These are phyloP conservation scores for Synergus umbraculus DNA, from an alignment of 2,888 invertebrate species.

Conservation along the genomic window DNA sequence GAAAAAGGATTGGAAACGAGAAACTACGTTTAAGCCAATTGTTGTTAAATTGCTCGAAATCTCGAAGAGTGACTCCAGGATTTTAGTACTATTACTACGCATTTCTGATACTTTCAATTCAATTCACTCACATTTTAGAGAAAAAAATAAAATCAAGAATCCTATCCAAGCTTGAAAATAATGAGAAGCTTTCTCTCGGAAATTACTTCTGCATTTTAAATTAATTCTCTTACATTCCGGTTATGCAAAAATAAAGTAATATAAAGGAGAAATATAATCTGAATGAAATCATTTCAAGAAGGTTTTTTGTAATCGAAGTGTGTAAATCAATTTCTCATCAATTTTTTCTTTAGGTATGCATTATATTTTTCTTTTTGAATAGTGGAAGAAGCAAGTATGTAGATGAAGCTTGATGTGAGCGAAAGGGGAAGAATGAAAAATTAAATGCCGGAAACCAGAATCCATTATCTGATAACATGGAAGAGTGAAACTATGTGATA, in stretches of 20 bases:
- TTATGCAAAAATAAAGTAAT: too few relatives aligned
- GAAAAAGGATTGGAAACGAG: constrained; percentile 9
- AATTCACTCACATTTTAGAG: neutral
- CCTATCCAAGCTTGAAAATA: neutral
- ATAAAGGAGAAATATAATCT: too few relatives aligned
- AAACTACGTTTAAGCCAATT: constrained; percentile 30
- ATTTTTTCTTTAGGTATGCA: too few relatives aligned
- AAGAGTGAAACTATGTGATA: neutral
- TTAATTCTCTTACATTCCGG: too few relatives aligned
- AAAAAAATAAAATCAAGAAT: neutral
- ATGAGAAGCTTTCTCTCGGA: too few relatives aligned
- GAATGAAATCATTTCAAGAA: too few relatives aligned
- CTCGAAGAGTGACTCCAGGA: neutral
- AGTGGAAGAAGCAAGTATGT: neutral
- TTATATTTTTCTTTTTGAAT: neutral
- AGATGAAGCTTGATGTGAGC: neutral
- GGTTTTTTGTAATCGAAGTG: too few relatives aligned
- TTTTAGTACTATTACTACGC: neutral
- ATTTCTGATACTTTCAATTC: constrained; percentile 5
- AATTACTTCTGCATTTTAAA: too few relatives aligned
- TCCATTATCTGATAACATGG: constrained; percentile 30
- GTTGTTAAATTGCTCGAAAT: constrained; percentile 16
- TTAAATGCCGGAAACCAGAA: constrained; percentile 23
- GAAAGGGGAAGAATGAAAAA: constrained; percentile 18
- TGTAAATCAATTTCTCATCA: too few relatives aligned